phyloP scores from a whole-genome alignment of 1,140 invertebrate species.

The Zaprionus nigranus region DNA sequence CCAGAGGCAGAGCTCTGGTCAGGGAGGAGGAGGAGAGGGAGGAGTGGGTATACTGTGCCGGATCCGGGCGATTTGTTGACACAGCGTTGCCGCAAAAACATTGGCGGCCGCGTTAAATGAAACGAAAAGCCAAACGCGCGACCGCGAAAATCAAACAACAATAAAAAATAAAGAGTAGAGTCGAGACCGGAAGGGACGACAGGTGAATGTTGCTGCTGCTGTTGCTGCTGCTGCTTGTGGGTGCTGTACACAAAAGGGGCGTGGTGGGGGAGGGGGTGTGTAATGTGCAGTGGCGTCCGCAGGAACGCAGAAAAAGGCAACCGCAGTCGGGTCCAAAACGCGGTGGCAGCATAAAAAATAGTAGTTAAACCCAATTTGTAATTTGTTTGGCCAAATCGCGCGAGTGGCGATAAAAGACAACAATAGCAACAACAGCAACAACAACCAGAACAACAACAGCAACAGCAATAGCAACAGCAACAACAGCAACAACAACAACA shows the following conservation, averaged over 20 bases:
- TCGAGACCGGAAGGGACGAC: not conserved
- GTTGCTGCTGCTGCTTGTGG: not conserved
- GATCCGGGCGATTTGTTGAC: constrained; percentile 63
- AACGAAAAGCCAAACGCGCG: constrained; percentile 79
- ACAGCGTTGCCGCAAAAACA: constrained; percentile 70
- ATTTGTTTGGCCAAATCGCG: constrained; percentile 78
- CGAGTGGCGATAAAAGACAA: constrained; percentile 57
- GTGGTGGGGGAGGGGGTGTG: not conserved
- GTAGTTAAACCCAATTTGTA: constrained; percentile 79
- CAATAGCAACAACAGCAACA: constrained; percentile 40
- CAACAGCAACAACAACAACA: constrained; percentile 11
- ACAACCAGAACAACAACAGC: constrained; percentile 21
- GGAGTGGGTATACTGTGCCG: no score
- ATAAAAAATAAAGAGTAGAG: constrained; percentile 69
- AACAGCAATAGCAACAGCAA: constrained; percentile 35
- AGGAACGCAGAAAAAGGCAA: constrained; percentile 39
- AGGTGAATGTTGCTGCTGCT: not conserved
- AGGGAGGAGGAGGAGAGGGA: not conserved
- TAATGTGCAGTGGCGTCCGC: constrained; percentile 39
- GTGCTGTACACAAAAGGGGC: not conserved
- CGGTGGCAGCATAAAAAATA: constrained; percentile 64
- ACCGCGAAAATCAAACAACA: constrained; percentile 82
- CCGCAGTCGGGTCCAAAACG: constrained; percentile 47
- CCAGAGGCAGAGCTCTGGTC: not conserved
- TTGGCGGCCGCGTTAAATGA: constrained; percentile 76